phyloP scores from a whole-genome alignment of 2,888 invertebrate genomes.

The Furcula furcula region DNA sequence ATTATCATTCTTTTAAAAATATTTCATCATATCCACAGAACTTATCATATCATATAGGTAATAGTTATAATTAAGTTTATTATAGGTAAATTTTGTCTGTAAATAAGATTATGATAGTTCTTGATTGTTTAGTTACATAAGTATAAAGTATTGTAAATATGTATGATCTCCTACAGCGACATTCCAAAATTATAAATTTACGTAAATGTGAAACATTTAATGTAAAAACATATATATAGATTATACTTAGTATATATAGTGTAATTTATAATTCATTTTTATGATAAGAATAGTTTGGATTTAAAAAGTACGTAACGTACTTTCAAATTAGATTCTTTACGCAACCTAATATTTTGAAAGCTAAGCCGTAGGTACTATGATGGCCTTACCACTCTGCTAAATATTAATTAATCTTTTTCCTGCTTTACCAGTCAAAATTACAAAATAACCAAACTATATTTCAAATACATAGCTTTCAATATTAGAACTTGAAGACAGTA shows the following conservation, averaged over 20 bases:
- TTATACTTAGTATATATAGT: too few species aligned
- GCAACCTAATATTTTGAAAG: too few species aligned
- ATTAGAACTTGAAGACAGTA: slow-evolving; percentile 5
- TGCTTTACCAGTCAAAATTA: too few species aligned
- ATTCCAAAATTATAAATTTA: slow-evolving; percentile 61
- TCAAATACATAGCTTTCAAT: not conserved
- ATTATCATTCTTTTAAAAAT: not conserved
- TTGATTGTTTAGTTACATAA: slow-evolving; percentile 5
- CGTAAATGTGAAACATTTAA: slow-evolving; percentile 55
- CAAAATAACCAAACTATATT: not conserved
- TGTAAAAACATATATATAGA: slow-evolving; percentile 14
- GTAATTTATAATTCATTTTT: too few species aligned
- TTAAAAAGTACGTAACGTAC: too few species aligned
- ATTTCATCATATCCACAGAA: not conserved
- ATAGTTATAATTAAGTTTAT: too few species aligned
- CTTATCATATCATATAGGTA: not conserved
- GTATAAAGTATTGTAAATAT: slow-evolving; percentile 38
- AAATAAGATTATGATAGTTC: slow-evolving; percentile 9
- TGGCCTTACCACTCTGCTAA: too few species aligned
- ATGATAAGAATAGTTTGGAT: too few species aligned
- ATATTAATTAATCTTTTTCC: too few species aligned
- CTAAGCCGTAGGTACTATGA: too few species aligned
- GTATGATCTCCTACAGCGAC: slow-evolving; percentile 65
- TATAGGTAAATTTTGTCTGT: slow-evolving; percentile 1
- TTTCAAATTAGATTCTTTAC: too few species aligned